These are phyloP conservation scores for Trichacis sp. DNA, from an alignment of 2,888 invertebrate genomes.

Conservation along the genomic window DNA sequence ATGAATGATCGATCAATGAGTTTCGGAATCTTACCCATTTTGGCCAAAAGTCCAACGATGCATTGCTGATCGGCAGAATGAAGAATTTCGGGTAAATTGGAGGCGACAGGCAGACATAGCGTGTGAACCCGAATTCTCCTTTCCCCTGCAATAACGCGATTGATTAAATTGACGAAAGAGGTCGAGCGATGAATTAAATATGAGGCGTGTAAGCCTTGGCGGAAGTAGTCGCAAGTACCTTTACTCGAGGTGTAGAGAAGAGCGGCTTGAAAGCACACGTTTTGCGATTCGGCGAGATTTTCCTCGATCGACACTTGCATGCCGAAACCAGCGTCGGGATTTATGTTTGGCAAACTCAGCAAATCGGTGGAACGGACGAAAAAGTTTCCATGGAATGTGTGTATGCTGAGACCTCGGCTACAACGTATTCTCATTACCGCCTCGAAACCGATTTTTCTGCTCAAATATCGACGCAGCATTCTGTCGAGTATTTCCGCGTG, in stretches of 20 bases:
- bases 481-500: constrained; percentile 82
- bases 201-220: neutral
- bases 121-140: constrained; percentile 98
- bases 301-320: constrained; percentile 98
- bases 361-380: constrained; percentile 98
- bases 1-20: no score
- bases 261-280: constrained; percentile 97
- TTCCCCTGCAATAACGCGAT: constrained; percentile 77
- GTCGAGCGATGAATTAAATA: neutral
- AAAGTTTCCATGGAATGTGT: constrained; percentile 99
- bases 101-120: constrained; percentile 90
- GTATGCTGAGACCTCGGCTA: constrained; percentile 92
- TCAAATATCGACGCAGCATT: constrained; percentile 88
- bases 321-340: constrained; percentile 97
- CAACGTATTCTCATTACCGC: constrained; percentile 98
- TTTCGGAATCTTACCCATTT: constrained; percentile 97
- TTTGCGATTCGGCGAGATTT: constrained; percentile 85
- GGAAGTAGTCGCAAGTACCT: constrained; percentile 74
- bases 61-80: constrained; percentile 93
- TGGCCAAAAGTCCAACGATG: constrained; percentile 90
- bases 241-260: constrained; percentile 95
- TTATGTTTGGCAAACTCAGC: constrained; percentile 94
- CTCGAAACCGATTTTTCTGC: constrained; percentile 97
- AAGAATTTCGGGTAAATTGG: constrained; percentile 86
- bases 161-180: neutral